These are phyloP conservation scores for Metopia argyrocephala DNA, from an alignment of 2,888 invertebrate genomes.

Conservation along the genomic window DNA sequence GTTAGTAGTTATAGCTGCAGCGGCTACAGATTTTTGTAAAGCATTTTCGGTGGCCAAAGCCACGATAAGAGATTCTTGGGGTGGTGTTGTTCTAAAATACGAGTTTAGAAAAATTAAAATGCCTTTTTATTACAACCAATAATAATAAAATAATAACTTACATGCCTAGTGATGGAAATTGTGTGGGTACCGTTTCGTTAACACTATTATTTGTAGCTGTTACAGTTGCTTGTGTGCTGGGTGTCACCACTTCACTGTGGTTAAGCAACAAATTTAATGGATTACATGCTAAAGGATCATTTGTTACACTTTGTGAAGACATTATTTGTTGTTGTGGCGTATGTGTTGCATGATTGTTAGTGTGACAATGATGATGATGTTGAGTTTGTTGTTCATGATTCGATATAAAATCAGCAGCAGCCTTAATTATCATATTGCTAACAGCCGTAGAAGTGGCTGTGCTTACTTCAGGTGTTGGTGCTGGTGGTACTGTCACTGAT, in stretches of 20 bases:
- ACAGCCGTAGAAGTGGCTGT: constrained; percentile 79
- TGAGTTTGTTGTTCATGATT: constrained; percentile 82
- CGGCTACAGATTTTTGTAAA: constrained; percentile 75
- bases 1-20: constrained; percentile 74
- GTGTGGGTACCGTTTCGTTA: constrained; percentile 62
- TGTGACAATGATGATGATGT: constrained; percentile 68
- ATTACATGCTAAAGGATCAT: constrained; percentile 68
- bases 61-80: constrained; percentile 78
- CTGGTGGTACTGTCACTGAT: constrained; percentile 64
- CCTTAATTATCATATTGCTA: constrained; percentile 85
- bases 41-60: constrained; percentile 76
- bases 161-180: constrained; percentile 68
- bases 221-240: constrained; percentile 65
- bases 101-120: not conserved
- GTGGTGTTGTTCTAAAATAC: constrained; percentile 69
- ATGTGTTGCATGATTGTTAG: constrained; percentile 76
- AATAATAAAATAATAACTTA: constrained; percentile 62
- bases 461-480: constrained; percentile 73
- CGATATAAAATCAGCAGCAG: constrained; percentile 85
- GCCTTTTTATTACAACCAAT: not conserved
- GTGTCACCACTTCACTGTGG: constrained; percentile 70
- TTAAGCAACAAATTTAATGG: constrained; percentile 73
- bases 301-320: constrained; percentile 46
- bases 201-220: constrained; percentile 59
- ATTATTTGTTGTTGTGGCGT: constrained; percentile 72